Evolutionary conservation across 2,888 invertebrate genomes (phyloP), one percentile per base, ranked within the genome.

Genomic region (Lepidocyrtoides sp.): DNA sequence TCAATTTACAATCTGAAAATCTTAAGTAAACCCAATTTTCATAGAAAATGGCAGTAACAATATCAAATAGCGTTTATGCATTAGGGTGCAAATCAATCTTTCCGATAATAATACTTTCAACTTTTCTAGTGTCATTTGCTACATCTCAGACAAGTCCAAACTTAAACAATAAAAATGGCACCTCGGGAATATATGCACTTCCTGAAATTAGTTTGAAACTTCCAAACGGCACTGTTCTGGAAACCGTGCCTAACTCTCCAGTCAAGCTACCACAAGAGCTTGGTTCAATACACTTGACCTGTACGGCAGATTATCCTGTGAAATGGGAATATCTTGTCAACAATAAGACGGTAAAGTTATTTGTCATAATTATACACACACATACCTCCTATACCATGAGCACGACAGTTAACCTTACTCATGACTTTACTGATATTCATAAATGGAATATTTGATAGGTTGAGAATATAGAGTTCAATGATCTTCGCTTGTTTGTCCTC

Each of bases 291-390:
- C 57, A 81, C 8, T 29, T 92, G 29, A 85, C 54, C 10, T 92
- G 92, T 26, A 87, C 48, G n/a, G 89, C 92, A 17, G 60, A 69
- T 29, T 86, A 89, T n/a, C 89, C 91, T 4, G 69, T 92, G 2
- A 91, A 84, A 32, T 92, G 92, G 92, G 91, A 91, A 26, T 91
- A 75, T 51, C 48, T 91, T 3, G 54, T 85, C 20, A 86, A 87
- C 3, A 84, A 91, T 26, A 79, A 77, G 41, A 60, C 92, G 20
- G 92, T 92, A 81, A 88, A 36, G 2, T 32, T 66, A 51, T n/a
- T 63, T n/a, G 12, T 32, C 8, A 54, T 23, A 32, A 36, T 36
- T 17, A n/a, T n/a, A 36, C 20, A n/a, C n/a, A n/a, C n/a, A n/a
- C n/a, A n/a, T n/a, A n/a, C n/a, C n/a, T n/a, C n/a, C n/a, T n/a